Evolutionary conservation across 2,113 vertebrate species (phyloP).

Genomic region (Glaucidium brasilianum): DNA sequence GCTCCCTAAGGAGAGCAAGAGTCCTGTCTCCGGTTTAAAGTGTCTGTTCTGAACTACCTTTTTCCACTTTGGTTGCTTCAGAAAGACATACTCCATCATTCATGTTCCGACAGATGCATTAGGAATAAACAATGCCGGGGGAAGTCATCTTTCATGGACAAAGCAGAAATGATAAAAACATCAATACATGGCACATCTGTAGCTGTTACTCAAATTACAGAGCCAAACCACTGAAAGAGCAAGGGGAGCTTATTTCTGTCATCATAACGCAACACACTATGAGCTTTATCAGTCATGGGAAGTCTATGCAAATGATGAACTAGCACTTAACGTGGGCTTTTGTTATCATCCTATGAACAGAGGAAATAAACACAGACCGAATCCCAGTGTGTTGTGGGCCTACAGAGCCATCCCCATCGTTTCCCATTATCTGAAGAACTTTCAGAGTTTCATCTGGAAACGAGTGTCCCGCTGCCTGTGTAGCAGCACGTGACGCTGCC

Average conservation of each 20-base stretch:
- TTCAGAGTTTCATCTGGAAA: neutral
- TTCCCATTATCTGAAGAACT: neutral
- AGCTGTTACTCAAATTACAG: fast-evolving
- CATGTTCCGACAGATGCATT: neutral
- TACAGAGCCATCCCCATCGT: neutral
- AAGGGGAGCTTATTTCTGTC: neutral
- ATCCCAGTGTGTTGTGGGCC: neutral
- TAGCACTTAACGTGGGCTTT: neutral
- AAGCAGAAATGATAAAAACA: neutral
- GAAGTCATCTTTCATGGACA: neutral
- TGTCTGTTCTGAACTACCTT: neutral
- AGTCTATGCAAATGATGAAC: neutral
- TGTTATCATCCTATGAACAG: neutral
- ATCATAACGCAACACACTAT: neutral
- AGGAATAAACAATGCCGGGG: neutral
- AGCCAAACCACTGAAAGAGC: neutral
- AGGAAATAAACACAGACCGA: neutral
- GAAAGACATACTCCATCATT: neutral
- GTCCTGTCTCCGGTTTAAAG: neutral
- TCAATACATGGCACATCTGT: fast-evolving
- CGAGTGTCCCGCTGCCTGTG: fast-evolving
- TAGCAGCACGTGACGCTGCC: neutral
- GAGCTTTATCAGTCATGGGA: neutral
- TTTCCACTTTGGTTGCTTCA: neutral
- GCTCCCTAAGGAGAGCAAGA: neutral